Evolutionary conservation across 2,797 vertebrate species (phyloP), one percentile per base, ranked within the genome.

Genomic region (Chaunax sp.): DNA sequence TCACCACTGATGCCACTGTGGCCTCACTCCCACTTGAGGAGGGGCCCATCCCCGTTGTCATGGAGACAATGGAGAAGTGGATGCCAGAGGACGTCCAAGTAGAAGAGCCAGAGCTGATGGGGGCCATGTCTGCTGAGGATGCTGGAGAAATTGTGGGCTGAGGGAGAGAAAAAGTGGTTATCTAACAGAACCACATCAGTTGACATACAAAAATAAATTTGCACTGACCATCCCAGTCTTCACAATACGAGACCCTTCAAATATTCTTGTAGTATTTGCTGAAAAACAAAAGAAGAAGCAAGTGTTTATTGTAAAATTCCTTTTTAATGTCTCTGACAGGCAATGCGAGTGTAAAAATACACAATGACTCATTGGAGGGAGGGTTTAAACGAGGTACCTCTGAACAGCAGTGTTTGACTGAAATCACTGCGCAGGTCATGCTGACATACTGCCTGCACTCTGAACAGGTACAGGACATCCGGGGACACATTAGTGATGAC

Each of bases 1-100:
- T 99, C 78, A 99, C 96, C 79, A 99, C 96, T 0, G 97, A 99
- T 16, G 97, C 97, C 86, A 99, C 94, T 0, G 97, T 99, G 35
- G 97, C 97, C 88, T 98, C 97, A 82, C 96, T 98, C 78, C 97
- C 98, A 0, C 97, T 98, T 37, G 97, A 98, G 46, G 98, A 98
- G 0, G 97, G 96, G 15, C 97, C 97, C 93, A 98, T 98, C 40
- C 98, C 97, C 0, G 98, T 99, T 38, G 98, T 97, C 96, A 99
- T 98, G 67, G 98, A 99, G 64, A 99, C 97, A 0, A 99, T 98
- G 19, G 97, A 98, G 93, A 99, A 99, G 64, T 97, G 97, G 78
- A 99, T 96, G 72, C 98, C 98, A 0, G 98, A 98, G 69, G 97
- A 97, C 0, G 97, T 97, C 97, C 97, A 99, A 4, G 98, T 99